Evolutionary conservation across 2,888 invertebrate genomes (phyloP).

Genomic region (Mesopsocus fuscifrons): DNA sequence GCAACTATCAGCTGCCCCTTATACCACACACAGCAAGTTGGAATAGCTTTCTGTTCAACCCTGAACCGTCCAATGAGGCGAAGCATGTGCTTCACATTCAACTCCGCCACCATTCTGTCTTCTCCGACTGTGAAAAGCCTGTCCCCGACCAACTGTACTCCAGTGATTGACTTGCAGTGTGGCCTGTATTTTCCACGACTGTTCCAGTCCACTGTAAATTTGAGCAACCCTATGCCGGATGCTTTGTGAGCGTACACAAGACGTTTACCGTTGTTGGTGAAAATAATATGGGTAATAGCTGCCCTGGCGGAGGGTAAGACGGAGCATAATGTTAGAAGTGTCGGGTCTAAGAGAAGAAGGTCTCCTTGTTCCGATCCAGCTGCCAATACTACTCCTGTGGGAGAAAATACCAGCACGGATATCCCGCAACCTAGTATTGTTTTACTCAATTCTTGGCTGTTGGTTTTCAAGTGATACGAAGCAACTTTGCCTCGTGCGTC

Average conservation of each 20-base stretch:
- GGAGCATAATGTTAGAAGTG: neutral
- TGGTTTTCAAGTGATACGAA: neutral
- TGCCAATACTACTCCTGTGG: neutral
- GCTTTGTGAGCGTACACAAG: neutral
- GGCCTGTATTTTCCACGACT: neutral
- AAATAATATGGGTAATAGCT: neutral
- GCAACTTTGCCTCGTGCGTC: neutral
- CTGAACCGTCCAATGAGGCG: no score
- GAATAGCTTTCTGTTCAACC: slow-evolving; percentile 1
- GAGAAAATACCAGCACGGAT: neutral
- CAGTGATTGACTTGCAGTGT: neutral
- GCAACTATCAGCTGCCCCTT: neutral
- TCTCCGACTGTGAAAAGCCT: slow-evolving; percentile 5
- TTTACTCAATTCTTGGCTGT: neutral
- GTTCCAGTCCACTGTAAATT: neutral
- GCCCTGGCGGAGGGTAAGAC: neutral
- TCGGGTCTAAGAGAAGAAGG: neutral
- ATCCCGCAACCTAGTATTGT: neutral
- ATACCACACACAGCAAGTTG: neutral
- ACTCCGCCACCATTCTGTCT: slow-evolving; percentile 2
- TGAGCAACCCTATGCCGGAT: neutral
- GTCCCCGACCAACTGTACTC: neutral
- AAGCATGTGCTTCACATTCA: neutral
- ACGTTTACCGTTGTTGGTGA: neutral
- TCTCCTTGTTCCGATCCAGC: neutral